Evolutionary conservation across 2,888 invertebrate species (phyloP), one percentile per base, ranked within the genome.

Genomic region (Mythimna pallens): DNA sequence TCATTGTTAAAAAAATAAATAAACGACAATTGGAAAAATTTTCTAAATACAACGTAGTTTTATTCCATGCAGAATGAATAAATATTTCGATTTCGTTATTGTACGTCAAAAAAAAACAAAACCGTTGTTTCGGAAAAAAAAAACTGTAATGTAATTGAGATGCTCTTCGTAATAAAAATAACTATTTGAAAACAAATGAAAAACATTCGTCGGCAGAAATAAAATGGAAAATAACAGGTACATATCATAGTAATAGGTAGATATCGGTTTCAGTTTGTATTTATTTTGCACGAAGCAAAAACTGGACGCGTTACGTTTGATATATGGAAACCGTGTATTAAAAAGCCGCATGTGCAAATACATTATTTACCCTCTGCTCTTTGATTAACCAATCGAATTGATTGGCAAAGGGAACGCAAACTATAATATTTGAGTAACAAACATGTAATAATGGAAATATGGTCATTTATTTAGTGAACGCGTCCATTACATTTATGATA

Each of bases 351-450:
- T 40, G 69, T 59, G 70, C 63, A 74, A 73, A 68, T 63, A 74
- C 34, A 58, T 72, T 72, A 70, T 78, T 84, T 72, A 50, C 57
- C 62, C 14, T 65, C 22, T 54, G 64, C 82, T 65, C 78, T 82
- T 82, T 85, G 82, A 85, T 78, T 78, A 72, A 67, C 73, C 73
- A 78, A 63, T 84, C 69, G 69, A 52, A 69, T 57, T 82, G 67
- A 82, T 74, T 78, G 78, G 66, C 58, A 67, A 84, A 74, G 85
- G 55, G 66, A 74, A 67, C 12, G 52, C 22, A 9, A 70, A 70
- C 66, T 73, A 63, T 85, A 58, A 73, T 83, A 83, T 80, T 80
- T 78, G 65, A 62, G 34, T 61, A 65, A 58, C 54, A 79, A 72
- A 79, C 61, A 63, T 25, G 54, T 69, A 61, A 68, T 55, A 43